phyloP scores from a whole-genome alignment of 2,888 invertebrate species.

The Cheilosia urbana region DNA sequence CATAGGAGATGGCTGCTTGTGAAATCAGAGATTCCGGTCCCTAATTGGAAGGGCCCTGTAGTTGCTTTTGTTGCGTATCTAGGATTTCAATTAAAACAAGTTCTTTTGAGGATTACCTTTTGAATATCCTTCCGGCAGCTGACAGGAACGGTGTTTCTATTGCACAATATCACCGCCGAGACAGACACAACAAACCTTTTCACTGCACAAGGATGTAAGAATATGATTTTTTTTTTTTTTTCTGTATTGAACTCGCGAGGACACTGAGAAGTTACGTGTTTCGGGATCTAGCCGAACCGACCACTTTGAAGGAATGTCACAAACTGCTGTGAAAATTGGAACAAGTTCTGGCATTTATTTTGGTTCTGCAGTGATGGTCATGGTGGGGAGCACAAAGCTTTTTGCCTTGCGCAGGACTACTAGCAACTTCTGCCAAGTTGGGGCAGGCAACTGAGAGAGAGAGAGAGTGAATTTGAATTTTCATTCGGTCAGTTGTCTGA shows the following conservation, averaged over 20 bases:
- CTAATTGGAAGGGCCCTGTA: conserved; percentile 46
- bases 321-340: conserved; percentile 64
- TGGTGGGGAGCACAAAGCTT: conserved; percentile 54
- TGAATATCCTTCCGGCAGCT: conserved; percentile 49
- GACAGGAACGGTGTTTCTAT: conserved; percentile 22
- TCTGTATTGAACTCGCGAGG: conserved; percentile 47
- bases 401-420: conserved; percentile 68
- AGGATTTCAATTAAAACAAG: conserved; percentile 61
- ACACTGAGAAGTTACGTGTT: conserved; percentile 30
- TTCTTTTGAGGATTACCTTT: conserved; percentile 68
- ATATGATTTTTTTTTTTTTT: neutral
- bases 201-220: conserved; percentile 27
- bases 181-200: conserved; percentile 45
- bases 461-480: conserved; percentile 9
- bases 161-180: conserved; percentile 33
- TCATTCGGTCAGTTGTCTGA: conserved; percentile 50
- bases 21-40: conserved; percentile 40
- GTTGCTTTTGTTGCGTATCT: conserved; percentile 14
- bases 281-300: conserved; percentile 58
- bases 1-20: conserved; percentile 5
- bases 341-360: conserved; percentile 69
- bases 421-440: conserved; percentile 48
- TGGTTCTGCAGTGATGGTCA: conserved; percentile 63
- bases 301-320: conserved; percentile 60
- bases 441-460: conserved; percentile 47